Conservation (phyloP, 2,113 vertebrate genomes). For the Oceanites oceanicus region DNA sequence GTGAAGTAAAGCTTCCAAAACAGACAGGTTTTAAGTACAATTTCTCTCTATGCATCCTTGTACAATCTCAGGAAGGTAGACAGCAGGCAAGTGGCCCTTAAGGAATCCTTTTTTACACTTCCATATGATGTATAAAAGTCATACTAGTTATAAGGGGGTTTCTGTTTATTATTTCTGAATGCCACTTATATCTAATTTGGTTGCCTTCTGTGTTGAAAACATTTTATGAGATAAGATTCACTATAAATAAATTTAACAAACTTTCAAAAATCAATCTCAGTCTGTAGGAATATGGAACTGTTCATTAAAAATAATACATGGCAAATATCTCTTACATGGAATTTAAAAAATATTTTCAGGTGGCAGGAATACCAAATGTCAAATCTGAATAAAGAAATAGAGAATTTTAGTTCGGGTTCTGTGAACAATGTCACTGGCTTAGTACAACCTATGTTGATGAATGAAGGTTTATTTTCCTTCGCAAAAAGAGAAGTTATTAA, state of each 20-base stretch:
- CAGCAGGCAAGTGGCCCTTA: neutral
- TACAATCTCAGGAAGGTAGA: neutral
- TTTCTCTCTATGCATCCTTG: neutral
- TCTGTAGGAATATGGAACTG: neutral
- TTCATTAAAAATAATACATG: neutral
- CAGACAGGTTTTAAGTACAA: neutral
- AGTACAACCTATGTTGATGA: neutral
- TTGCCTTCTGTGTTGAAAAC: neutral
- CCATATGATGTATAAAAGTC: neutral
- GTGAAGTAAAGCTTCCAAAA: neutral
- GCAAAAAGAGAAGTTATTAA: neutral
- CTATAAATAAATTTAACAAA: neutral
- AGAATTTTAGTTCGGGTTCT: neutral
- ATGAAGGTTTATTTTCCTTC: neutral
- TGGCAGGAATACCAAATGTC: neutral
- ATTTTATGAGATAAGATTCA: neutral
- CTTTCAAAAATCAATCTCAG: neutral
- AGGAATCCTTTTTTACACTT: neutral
- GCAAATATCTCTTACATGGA: neutral
- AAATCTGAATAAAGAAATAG: neutral
- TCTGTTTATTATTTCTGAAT: neutral
- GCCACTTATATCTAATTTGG: neutral
- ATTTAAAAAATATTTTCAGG: neutral
- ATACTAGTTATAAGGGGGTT: neutral
- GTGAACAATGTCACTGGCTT: neutral